Conservation (phyloP, 2,797 vertebrate species). For the Alosa sapidissima region DNA sequence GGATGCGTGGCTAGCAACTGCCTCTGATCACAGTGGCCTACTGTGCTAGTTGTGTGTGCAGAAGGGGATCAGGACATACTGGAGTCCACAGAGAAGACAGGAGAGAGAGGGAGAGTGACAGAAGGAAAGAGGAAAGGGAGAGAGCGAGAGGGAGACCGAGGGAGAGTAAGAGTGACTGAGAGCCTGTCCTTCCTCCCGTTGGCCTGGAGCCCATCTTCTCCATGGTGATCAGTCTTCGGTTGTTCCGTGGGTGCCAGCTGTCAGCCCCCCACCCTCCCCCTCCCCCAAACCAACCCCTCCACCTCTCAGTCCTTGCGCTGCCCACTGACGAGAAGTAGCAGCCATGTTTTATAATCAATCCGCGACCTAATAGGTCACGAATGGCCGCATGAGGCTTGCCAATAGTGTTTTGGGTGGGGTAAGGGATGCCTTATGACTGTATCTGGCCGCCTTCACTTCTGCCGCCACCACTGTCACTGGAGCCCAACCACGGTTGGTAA, state of each 20-base stretch:
- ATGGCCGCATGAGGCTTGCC: slow-evolving; percentile 70
- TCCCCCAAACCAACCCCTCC: not conserved
- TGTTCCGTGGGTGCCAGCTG: slow-evolving; percentile 69
- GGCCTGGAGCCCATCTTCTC: slow-evolving; percentile 70
- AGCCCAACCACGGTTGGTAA: slow-evolving; percentile 39
- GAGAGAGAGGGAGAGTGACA: not conserved
- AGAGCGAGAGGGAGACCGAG: slow-evolving; percentile 5
- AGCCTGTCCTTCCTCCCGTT: slow-evolving; percentile 58
- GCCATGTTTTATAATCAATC: slow-evolving; percentile 76
- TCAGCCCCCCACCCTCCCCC: slow-evolving; percentile 63
- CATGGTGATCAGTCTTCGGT: slow-evolving; percentile 70
- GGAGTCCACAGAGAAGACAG: not conserved
- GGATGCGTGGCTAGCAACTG: slow-evolving; percentile 28
- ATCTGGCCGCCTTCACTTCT: slow-evolving; percentile 24
- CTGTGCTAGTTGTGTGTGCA: not conserved
- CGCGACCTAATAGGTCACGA: slow-evolving; percentile 79
- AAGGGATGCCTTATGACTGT: slow-evolving; percentile 51
- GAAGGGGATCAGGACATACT: not conserved
- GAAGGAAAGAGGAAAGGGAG: slow-evolving; percentile 33
- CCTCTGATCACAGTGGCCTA: not conserved
- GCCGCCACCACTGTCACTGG: not conserved
- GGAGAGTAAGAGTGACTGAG: slow-evolving; percentile 34
- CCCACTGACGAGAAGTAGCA: slow-evolving; percentile 72
- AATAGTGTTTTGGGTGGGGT: slow-evolving; percentile 66
- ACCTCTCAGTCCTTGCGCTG: slow-evolving; percentile 41